Base-by-base conservation (phyloP, 2,888 invertebrate genomes). In the Drosophila testacea region DNA sequence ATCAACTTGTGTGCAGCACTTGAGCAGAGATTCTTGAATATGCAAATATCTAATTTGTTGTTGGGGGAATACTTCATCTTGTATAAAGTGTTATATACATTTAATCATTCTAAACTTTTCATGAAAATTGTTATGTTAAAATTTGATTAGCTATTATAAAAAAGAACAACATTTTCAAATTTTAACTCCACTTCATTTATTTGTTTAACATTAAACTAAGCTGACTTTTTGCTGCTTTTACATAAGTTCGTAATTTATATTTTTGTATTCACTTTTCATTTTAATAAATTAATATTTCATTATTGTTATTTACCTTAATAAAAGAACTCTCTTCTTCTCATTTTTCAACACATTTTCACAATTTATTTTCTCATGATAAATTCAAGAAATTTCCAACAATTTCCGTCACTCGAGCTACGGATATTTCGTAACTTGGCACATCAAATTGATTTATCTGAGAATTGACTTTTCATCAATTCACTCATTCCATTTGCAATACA, bases 371-470 rank as follows among this genome's bases (percentile, higher is more conserved):
- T 36, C 38, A 16, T 36, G 46, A 36, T 44, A 44, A 56, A 56
- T 44, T 56, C 28, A 11, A 13, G 28, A 36, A 46, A 56, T 46
- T 56, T 56, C 10, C 46, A 36, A 28, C 46, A 56, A 56, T 56
- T 56, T 56, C 56, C 56, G 56, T 27, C 4, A 22, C 16, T 32
- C 7, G 11, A 44, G 34, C 44, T 34, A 27, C 27, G 36, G 30
- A 57, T 68, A 34, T 67, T 34, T 52, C 28, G 11, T 28, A 44
- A 59, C 22, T 55, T 55, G 34, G 27, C 38, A 39, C 47, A 22
- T 39, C 27, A 67, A 67, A 48, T 66, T 42, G 38, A 56, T 65
- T 46, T 64, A 42, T 47, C 30, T 7, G 32, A 22, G n/a, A n/a
- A 30, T 9, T 36, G 41, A 6, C 6, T 30, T 57, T 67, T 41